Conservation (phyloP, 2,888 invertebrate species). For the Amblyjoppa proteus region DNA sequence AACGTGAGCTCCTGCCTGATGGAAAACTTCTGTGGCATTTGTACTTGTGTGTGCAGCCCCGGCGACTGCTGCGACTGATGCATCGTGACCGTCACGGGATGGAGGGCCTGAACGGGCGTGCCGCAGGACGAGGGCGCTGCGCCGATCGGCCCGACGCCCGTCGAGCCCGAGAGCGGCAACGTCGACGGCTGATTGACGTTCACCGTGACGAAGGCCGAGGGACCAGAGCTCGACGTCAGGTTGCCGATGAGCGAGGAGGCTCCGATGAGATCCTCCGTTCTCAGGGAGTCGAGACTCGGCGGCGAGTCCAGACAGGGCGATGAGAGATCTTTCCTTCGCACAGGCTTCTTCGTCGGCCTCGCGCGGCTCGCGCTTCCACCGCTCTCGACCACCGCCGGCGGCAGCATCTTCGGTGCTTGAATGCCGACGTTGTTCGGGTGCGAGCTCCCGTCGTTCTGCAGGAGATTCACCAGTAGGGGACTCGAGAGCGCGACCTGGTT, state of each 20-base stretch:
- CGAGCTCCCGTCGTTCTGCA: constrained; percentile 92
- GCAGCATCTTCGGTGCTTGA: constrained; percentile 81
- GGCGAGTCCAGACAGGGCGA: constrained; percentile 77
- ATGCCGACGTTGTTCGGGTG: constrained; percentile 80
- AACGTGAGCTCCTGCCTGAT: constrained; percentile 81
- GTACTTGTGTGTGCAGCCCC: constrained; percentile 80
- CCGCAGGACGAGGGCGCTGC: constrained; percentile 67
- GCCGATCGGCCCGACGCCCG: constrained; percentile 68
- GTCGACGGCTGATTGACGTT: constrained; percentile 79
- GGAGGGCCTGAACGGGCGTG: constrained; percentile 69
- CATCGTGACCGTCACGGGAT: constrained; percentile 67
- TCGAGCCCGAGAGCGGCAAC: constrained; percentile 77
- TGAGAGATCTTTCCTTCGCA: constrained; percentile 82
- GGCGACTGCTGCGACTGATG: constrained; percentile 66
- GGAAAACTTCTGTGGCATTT: constrained; percentile 83
- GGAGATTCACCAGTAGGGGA: constrained; percentile 95
- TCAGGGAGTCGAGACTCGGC: constrained; percentile 81
- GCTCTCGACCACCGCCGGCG: constrained; percentile 80
- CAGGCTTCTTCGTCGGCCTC: constrained; percentile 83
- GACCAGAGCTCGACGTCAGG: background rate
- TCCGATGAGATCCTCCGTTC: constrained; percentile 82
- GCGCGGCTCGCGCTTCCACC: constrained; percentile 77
- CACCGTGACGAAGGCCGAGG: constrained; percentile 63
- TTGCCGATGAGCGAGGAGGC: constrained; percentile 72
- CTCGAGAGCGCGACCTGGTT: constrained; percentile 92